Conservation (phyloP, 92 coral and sea anemone genomes). For the Actinernus sp. region DNA sequence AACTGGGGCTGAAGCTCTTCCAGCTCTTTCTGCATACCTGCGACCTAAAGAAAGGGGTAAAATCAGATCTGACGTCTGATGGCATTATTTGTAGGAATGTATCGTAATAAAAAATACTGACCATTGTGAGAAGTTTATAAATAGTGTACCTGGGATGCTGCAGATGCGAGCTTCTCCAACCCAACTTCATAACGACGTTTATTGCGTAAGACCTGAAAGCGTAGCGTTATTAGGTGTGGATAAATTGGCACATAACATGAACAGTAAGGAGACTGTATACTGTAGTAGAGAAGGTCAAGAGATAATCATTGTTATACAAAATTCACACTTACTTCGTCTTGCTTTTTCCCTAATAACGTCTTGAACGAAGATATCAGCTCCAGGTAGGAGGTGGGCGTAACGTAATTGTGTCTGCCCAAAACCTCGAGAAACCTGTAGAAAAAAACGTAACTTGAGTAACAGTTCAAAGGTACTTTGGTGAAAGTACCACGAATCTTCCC, state of each 20-base stretch:
- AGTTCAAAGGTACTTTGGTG: too few species aligned
- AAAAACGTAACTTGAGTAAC: not conserved
- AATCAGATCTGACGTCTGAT: too few species aligned
- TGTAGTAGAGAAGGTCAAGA: too few species aligned
- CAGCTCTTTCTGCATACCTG: conserved; percentile 98
- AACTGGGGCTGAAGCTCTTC: conserved; percentile 98
- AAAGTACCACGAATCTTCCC: too few species aligned
- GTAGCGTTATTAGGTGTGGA: not conserved
- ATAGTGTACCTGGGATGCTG: conserved; percentile 94
- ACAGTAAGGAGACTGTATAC: too few species aligned
- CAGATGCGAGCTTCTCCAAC: conserved; percentile 95
- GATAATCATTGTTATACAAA: too few species aligned
- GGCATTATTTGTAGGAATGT: too few species aligned
- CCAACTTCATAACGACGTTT: conserved; percentile 99
- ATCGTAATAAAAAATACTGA: too few species aligned
- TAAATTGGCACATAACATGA: too few species aligned
- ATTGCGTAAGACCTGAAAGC: conserved; percentile 82
- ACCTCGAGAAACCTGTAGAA: conserved; percentile 83
- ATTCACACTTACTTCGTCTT: conserved; percentile 96
- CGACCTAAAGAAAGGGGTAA: conserved; percentile 65
- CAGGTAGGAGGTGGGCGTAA: conserved; percentile 96
- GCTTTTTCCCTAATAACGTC: conserved; percentile 90
- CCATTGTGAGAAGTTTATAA: too few species aligned
- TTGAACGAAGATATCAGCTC: conserved; percentile 98
- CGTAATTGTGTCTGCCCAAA: conserved; percentile 98